These are phyloP conservation scores for Dolichoris vasculosae DNA, from an alignment of 1,140 invertebrate genomes.

Conservation along the genomic window DNA sequence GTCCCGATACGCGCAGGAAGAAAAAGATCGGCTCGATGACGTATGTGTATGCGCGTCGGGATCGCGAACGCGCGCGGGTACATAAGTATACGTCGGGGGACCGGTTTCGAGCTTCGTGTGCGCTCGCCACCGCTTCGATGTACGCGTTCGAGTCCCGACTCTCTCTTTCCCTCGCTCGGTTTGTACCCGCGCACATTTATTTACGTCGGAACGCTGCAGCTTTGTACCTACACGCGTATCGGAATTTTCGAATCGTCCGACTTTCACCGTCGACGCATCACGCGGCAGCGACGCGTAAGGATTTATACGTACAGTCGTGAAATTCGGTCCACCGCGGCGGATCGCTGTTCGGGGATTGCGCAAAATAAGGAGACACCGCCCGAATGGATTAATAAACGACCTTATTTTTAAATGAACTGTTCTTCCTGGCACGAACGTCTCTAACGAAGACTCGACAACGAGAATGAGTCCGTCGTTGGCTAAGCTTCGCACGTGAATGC, in stretches of 20 bases:
- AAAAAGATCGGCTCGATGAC: not conserved
- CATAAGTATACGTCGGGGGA: not conserved
- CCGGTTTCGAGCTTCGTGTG: not conserved
- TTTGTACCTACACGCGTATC: not conserved
- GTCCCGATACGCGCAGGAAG: not conserved
- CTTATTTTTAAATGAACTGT: too few relatives aligned
- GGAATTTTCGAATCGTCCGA: conserved; percentile 49
- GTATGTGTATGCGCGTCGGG: not conserved
- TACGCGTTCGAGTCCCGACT: not conserved
- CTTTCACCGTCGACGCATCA: conserved; percentile 35
- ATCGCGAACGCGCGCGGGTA: not conserved
- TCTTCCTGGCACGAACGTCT: too few relatives aligned
- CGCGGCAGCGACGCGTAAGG: conserved; percentile 38
- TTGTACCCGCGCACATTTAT: not conserved
- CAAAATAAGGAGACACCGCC: not conserved
- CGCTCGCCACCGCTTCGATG: not conserved
- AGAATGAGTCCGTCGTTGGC: too few relatives aligned
- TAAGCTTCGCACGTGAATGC: not conserved
- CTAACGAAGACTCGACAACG: too few relatives aligned
- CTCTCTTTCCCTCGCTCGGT: conserved; percentile 12
- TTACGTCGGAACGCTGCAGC: not conserved
- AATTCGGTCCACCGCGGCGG: not conserved
- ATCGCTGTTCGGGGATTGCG: not conserved
- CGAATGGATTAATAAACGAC: not conserved
- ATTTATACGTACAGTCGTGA: conserved; percentile 16